Conservation (phyloP, 2,113 vertebrate genomes). For the Pygoscelis antarcticus region DNA sequence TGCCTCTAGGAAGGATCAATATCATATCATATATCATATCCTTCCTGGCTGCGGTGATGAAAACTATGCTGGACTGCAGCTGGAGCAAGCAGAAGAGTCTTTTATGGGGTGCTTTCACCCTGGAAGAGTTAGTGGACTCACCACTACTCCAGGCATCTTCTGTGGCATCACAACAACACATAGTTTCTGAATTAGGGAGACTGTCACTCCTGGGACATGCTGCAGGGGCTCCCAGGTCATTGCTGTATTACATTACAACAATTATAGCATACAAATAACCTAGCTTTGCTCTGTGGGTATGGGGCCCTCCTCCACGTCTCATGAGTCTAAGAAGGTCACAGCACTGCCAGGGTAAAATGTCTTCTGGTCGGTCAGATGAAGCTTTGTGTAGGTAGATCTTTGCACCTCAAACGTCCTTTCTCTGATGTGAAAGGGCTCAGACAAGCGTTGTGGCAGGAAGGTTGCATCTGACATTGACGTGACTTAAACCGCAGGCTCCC, state of each 20-base stretch:
- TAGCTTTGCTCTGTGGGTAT: background rate
- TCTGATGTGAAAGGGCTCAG: background rate
- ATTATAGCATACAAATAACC: background rate
- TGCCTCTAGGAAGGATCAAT: background rate
- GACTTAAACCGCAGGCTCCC: background rate
- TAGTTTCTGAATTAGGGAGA: background rate
- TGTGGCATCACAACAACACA: background rate
- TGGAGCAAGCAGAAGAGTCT: background rate
- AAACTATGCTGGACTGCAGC: background rate
- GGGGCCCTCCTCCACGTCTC: background rate
- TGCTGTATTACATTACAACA: background rate
- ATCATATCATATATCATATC: background rate
- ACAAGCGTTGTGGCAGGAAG: background rate
- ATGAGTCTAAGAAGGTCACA: background rate
- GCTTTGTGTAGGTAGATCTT: background rate
- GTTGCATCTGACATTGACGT: background rate
- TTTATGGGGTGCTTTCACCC: background rate
- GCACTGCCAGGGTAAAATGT: background rate
- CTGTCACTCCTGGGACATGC: background rate
- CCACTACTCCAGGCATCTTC: background rate
- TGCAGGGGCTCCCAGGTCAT: background rate
- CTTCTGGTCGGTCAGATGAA: background rate
- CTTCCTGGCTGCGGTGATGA: background rate
- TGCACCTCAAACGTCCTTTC: background rate
- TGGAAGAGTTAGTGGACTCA: background rate